These are phyloP conservation scores for Heliconius melpomene DNA, from an alignment of 1,140 invertebrate genomes.

Conservation along the genomic window DNA sequence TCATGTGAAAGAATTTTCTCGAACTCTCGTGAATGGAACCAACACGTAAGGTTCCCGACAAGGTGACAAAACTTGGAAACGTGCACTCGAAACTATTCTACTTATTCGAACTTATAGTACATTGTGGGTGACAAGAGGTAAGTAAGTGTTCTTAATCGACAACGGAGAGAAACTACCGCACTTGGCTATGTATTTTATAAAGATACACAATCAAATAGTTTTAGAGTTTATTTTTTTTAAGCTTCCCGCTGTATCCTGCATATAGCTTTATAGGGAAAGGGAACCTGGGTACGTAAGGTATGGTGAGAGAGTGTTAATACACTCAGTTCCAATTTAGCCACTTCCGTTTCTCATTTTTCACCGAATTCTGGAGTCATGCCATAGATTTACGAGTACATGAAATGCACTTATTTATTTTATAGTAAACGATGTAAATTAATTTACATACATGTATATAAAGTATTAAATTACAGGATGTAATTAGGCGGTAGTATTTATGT, in stretches of 20 bases:
- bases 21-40: conserved; percentile 67
- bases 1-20: conserved; percentile 64
- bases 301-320: no score
- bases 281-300: no score
- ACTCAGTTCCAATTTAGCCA: no score
- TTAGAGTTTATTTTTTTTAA: no score
- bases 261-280: no score
- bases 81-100: conserved; percentile 48
- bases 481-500: neutral
- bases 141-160: conserved; percentile 10
- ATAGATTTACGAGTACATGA: no score
- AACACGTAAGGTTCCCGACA: conserved; percentile 59
- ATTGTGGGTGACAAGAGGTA: neutral
- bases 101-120: conserved; percentile 31
- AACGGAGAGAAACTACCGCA: neutral
- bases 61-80: conserved; percentile 58
- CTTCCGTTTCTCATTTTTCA: no score
- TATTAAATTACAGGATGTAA: neutral
- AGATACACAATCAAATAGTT: neutral
- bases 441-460: neutral
- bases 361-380: no score
- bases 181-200: neutral
- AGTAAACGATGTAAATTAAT: neutral
- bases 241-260: no score
- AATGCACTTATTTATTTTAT: no score